Conservation (phyloP, 2,113 vertebrate species). For the Picathartes gymnocephalus region DNA sequence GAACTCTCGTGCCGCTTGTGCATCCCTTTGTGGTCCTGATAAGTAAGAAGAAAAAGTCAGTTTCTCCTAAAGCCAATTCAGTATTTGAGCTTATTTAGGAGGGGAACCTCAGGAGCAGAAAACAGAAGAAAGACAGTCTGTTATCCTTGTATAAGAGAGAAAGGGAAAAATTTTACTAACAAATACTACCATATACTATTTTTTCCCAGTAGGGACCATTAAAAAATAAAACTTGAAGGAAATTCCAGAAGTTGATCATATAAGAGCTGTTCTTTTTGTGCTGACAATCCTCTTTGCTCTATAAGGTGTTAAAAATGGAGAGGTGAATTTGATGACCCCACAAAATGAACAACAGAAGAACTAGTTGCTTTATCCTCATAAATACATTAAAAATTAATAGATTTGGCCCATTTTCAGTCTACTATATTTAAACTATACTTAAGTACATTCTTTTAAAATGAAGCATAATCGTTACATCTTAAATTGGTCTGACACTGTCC, state of each 20-base stretch:
- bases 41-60: constrained; percentile 14
- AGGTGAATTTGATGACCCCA: not conserved
- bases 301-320: not conserved
- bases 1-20: constrained; percentile 90
- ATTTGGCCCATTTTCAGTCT: not conserved
- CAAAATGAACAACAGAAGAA: not conserved
- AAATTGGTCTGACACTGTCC: not conserved
- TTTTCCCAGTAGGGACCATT: not conserved
- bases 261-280: not conserved
- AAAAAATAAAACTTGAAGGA: not conserved
- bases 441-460: not conserved
- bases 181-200: not conserved
- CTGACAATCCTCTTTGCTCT: not conserved
- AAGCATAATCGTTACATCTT: not conserved
- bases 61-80: not conserved
- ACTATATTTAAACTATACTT: not conserved
- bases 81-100: not conserved
- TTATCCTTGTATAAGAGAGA: not conserved
- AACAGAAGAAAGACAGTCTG: not conserved
- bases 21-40: constrained; percentile 87
- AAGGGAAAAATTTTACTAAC: not conserved
- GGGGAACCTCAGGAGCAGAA: not conserved
- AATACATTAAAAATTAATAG: not conserved
- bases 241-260: not conserved
- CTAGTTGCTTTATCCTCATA: not conserved